Evolutionary conservation across 2,888 invertebrate genomes (phyloP).

Genomic region (Phengaris arion): DNA sequence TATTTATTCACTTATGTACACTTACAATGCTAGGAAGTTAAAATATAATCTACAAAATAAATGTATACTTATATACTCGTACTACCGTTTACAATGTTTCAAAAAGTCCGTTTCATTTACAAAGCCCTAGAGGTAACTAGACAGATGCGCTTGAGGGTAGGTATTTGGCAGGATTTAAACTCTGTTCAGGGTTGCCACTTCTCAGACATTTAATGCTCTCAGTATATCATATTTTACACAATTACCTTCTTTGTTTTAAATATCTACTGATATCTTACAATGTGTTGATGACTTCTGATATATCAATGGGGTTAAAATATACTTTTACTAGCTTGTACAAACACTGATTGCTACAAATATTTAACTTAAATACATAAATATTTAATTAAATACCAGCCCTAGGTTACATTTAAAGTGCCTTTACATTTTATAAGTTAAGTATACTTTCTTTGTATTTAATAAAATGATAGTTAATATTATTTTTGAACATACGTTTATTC

Average conservation of each 20-base stretch:
- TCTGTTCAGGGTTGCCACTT: background rate
- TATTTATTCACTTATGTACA: background rate
- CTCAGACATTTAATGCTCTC: too few relatives aligned
- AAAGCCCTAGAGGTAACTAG: constrained; percentile 24
- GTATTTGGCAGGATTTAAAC: background rate
- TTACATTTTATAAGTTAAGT: background rate
- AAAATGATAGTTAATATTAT: background rate
- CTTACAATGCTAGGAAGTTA: constrained; percentile 14
- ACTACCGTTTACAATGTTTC: constrained; percentile 12
- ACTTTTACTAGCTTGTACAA: too few relatives aligned
- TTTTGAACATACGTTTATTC: background rate
- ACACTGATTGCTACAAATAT: too few relatives aligned
- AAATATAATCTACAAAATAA: constrained; percentile 1
- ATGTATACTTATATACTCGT: too few relatives aligned
- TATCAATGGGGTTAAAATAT: too few relatives aligned
- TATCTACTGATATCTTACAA: too few relatives aligned
- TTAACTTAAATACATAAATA: too few relatives aligned
- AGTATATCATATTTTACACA: too few relatives aligned
- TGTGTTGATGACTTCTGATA: too few relatives aligned
- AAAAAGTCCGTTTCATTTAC: constrained; percentile 9
- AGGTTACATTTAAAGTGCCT: background rate
- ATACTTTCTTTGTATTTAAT: background rate
- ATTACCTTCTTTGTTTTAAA: too few relatives aligned
- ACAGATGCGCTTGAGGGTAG: background rate
- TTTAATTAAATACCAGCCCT: background rate